phyloP scores from a whole-genome alignment of 2,797 vertebrate species.

The Phrynocephalus vlangalii region DNA sequence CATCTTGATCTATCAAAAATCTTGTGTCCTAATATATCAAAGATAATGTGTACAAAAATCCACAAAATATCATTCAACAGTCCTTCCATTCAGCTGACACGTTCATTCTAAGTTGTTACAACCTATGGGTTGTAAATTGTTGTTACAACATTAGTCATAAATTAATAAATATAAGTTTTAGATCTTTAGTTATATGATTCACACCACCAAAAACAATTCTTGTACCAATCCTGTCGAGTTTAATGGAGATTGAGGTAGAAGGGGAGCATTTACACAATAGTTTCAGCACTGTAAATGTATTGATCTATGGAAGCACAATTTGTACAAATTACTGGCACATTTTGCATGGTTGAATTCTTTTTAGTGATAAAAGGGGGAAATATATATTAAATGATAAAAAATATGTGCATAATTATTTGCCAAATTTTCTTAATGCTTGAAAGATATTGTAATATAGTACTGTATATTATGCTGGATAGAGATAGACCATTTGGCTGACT shows the following conservation, averaged over 20 bases:
- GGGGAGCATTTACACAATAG: conserved; percentile 1
- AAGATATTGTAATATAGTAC: conserved; percentile 60
- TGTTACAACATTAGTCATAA: neutral
- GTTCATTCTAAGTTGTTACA: no score
- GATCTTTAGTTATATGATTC: conserved; percentile 32
- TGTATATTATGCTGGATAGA: conserved; percentile 42
- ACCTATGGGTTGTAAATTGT: conserved; percentile 44
- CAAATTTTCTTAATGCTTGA: conserved; percentile 66
- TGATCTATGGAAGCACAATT: conserved; percentile 70
- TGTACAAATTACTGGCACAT: conserved; percentile 73
- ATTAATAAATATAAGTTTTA: conserved; percentile 52
- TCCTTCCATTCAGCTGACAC: neutral
- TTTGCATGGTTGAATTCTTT: conserved; percentile 75
- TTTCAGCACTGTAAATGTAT: conserved; percentile 65
- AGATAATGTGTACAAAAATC: neutral
- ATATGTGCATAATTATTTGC: conserved; percentile 71
- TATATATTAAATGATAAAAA: conserved; percentile 69
- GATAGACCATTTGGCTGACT: conserved; percentile 48
- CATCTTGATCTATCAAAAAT: conserved; percentile 21
- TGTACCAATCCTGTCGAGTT: neutral
- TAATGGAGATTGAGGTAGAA: neutral
- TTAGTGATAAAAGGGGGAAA: conserved; percentile 70
- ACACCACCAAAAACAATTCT: neutral
- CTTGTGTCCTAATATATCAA: neutral
- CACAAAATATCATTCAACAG: conserved; percentile 11